Percentiles rank a stretch among this genome's conserved stretches.
Evolutionary conservation across 1,140 invertebrate species (phyloP).

Genomic region (Chironomus striatipennis): DNA sequence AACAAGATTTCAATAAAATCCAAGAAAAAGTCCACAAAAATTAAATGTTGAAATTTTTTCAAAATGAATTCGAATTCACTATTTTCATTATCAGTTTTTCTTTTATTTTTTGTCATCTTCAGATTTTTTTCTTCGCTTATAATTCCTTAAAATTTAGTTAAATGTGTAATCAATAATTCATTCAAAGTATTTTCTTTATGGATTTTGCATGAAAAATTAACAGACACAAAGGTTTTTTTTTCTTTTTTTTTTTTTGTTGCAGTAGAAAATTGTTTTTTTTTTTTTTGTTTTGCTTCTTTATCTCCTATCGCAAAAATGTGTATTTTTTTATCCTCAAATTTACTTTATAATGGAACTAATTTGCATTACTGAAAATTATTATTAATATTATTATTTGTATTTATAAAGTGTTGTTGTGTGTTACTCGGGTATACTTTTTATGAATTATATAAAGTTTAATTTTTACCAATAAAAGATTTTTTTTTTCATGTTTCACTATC

Average conservation of each 20-base stretch:
- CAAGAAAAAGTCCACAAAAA: no score
- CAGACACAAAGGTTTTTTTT: background rate
- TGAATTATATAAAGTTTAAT: no score
- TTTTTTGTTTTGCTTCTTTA: background rate
- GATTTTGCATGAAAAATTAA: conserved; percentile 8
- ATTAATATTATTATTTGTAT: background rate
- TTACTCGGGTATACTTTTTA: background rate
- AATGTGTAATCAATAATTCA: conserved; percentile 2
- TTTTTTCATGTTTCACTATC: no score
- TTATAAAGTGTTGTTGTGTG: background rate
- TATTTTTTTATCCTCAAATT: background rate
- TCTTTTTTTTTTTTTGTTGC: background rate
- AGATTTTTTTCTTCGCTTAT: background rate
- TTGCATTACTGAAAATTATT: background rate
- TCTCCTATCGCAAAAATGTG: background rate
- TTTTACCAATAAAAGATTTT: no score
- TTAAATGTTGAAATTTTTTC: no score
- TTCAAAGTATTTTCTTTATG: conserved; percentile 1
- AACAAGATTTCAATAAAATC: no score
- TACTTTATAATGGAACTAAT: background rate
- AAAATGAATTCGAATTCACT: conserved; percentile 1
- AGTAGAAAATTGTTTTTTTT: conserved; percentile 8
- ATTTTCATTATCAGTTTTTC: conserved; percentile 9
- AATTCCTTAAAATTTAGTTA: conserved; percentile 3
- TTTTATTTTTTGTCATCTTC: conserved; percentile 14